Evolutionary conservation across 2,888 invertebrate species (phyloP).

Genomic region (Mesorhabditis spiculigera): DNA sequence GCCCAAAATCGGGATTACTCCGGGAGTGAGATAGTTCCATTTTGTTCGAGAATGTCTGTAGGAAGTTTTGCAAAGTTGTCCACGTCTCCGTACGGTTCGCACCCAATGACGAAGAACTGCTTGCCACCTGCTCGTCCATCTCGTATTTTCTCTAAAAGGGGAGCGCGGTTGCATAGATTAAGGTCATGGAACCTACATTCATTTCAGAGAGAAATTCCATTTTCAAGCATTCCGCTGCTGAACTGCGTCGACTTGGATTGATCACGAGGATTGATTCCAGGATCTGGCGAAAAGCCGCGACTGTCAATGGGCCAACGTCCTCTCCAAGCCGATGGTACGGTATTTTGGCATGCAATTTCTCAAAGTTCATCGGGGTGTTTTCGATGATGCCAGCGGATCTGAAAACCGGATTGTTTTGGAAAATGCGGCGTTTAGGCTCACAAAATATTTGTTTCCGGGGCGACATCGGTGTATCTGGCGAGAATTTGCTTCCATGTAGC

Average conservation of each 20-base stretch:
- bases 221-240: not conserved
- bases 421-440: too few relatives aligned
- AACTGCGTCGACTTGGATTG: not conserved
- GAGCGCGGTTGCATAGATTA: not conserved
- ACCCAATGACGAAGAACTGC: not conserved
- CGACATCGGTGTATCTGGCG: too few relatives aligned
- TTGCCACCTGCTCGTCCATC: not conserved
- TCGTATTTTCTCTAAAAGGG: constrained; percentile 3
- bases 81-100: not conserved
- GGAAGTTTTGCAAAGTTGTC: too few relatives aligned
- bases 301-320: not conserved
- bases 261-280: not conserved
- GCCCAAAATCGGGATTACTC: too few relatives aligned
- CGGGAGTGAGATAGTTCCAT: too few relatives aligned
- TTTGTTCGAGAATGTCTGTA: too few relatives aligned
- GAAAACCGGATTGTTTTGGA: too few relatives aligned
- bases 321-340: not conserved
- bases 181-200: not conserved
- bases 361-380: not conserved
- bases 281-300: not conserved
- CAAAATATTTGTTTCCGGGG: too few relatives aligned
- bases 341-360: not conserved
- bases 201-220: not conserved
- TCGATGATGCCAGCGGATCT: not conserved
- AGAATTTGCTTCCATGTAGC: too few relatives aligned